Evolutionary conservation across 2,888 invertebrate species (phyloP).

Genomic region (Pantelozetes paolii): DNA sequence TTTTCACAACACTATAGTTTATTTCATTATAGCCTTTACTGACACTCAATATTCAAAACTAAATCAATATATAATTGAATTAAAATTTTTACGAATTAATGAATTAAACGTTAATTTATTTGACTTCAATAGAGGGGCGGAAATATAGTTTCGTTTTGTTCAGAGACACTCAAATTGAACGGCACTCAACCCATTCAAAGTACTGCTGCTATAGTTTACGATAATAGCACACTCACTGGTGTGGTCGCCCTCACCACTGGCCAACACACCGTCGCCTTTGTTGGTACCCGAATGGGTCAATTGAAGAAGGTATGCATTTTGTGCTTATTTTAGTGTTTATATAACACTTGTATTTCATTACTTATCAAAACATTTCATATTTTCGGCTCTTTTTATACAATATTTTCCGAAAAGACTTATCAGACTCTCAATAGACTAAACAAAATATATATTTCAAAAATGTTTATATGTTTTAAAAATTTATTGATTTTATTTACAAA

Average conservation of each 20-base stretch:
- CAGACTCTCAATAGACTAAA: too few species aligned
- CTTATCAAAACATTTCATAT: not conserved
- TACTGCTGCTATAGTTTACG: conserved; percentile 60
- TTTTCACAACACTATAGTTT: too few species aligned
- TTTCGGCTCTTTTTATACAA: not conserved
- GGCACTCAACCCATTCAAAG: conserved; percentile 76
- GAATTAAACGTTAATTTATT: too few species aligned
- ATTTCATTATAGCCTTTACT: too few species aligned
- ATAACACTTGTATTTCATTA: not conserved
- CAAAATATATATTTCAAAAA: not conserved
- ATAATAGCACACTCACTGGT: conserved; percentile 65
- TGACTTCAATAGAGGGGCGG: conserved; percentile 69
- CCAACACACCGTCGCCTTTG: conserved; percentile 85
- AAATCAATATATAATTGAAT: not conserved
- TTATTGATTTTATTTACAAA: not conserved
- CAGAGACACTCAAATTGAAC: conserved; percentile 85
- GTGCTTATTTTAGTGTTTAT: too few species aligned
- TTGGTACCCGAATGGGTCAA: conserved; percentile 78
- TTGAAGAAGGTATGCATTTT: conserved; percentile 43
- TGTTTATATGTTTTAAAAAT: not conserved
- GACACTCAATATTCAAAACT: too few species aligned
- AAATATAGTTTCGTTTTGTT: conserved; percentile 85
- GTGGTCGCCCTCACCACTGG: conserved; percentile 75
- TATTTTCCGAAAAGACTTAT: too few species aligned
- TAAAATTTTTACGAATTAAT: not conserved